Evolutionary conservation across 2,113 vertebrate genomes (phyloP), one percentile per base, ranked within the genome.

Genomic region (Macquaria ambigua): DNA sequence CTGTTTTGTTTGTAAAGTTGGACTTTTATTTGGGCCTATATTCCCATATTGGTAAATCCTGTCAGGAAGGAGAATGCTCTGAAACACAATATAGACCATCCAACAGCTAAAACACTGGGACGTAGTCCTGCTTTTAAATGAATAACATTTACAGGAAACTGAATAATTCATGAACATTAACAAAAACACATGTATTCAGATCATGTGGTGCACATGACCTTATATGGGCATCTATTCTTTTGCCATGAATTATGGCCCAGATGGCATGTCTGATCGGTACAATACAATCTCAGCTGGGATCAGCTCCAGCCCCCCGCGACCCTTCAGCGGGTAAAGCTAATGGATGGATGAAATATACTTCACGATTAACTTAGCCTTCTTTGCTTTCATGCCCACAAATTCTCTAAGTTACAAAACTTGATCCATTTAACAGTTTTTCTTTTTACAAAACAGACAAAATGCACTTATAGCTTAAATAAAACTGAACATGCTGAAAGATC

Each of bases 131-230:
- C 11, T 28, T 67, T 74, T 15, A 23, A 69, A 74, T 68, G 6
- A 69, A 43, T 41, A 46, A 16, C 23, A 74, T 23, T 69, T 10
- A 61, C 62, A 68, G 48, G 68, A 66, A 78, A 50, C 4, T 34
- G 18, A 69, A 59, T 61, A 39, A 64, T 64, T 77, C 21, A 71
- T 62, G 48, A 56, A 62, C 34, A 76, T 43, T 48, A 59, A 52
- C 31, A 66, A 50, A 84, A 67, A 64, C 75, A 78, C 50, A 50
- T 78, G 61, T 28, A 82, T 25, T 43, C 2, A 8, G 37, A 39
- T 31, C 6, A 10, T 64, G 34, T 14, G 14, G 28, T 39, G 8
- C 25, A 25, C 50, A 59, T 25, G 66, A 15, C 41, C 18, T 41
- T 31, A 34, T 34, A 25, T 41, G 31, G 11, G 3, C 31, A 62